phyloP scores from a whole-genome alignment of 2,888 invertebrate species.

The Tetrapedia diversipes region DNA sequence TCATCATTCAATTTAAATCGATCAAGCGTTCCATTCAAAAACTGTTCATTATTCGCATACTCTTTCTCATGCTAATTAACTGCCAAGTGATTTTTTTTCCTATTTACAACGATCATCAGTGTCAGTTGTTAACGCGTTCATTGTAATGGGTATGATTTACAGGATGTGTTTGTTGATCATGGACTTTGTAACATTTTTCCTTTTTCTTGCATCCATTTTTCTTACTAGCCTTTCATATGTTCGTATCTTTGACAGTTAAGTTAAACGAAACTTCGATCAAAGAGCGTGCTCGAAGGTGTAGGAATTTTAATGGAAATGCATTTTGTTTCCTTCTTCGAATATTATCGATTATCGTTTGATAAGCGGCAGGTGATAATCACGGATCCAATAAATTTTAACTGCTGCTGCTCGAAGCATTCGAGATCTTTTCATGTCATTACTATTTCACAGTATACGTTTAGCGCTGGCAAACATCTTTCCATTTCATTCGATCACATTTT shows the following conservation, averaged over 20 bases:
- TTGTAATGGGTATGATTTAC: conserved; percentile 15
- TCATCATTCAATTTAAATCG: conserved; percentile 27
- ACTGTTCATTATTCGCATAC: conserved; percentile 1
- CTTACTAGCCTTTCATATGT: conserved; percentile 18
- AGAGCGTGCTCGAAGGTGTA: conserved; percentile 19
- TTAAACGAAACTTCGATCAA: conserved; percentile 26
- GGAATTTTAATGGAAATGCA: conserved; percentile 20
- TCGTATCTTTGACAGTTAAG: conserved; percentile 15
- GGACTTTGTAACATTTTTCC: conserved; percentile 9
- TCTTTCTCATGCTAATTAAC: neutral
- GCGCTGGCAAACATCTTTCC: conserved; percentile 54
- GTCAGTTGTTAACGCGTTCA: conserved; percentile 18
- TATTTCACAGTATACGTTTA: conserved; percentile 32
- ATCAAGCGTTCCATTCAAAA: conserved; percentile 8
- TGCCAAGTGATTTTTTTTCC: neutral
- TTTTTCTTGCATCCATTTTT: conserved; percentile 29
- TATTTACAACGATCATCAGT: neutral
- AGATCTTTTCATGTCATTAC: conserved; percentile 51
- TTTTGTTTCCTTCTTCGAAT: conserved; percentile 30
- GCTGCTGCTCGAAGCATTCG: conserved; percentile 17
- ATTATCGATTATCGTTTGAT: conserved; percentile 44
- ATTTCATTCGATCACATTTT: conserved; percentile 78
- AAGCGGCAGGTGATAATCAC: conserved; percentile 58
- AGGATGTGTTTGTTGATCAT: conserved; percentile 9
- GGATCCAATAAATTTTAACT: conserved; percentile 40